Base-by-base conservation (phyloP, 2,888 invertebrate genomes). In the Autographa gamma region DNA sequence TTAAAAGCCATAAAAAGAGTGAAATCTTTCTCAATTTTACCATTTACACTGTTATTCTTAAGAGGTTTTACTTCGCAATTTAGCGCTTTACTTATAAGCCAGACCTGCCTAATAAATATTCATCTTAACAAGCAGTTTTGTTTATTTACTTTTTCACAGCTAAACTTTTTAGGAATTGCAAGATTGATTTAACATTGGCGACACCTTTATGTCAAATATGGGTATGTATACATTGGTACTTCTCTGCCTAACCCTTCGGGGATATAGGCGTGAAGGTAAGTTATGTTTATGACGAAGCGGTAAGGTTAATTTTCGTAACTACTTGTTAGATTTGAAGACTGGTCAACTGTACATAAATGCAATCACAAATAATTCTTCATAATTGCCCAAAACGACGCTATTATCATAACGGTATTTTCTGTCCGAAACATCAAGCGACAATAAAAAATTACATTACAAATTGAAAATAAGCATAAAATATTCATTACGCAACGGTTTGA, bases 401-500 rank as follows among this genome's bases (percentile, higher is more conserved):
- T 66, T 13, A 63, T 74, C 72, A 66, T 19, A 73, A 65, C 75
- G 41, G 64, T 60, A 75, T 74, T 69, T 62, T 66, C 41, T 38
- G 31, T 60, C 61, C 52, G 32, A 43, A 65, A 68, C 60, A 41
- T 34, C 71, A 70, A 70, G 19, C 66, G 32, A 67, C 34, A 43
- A 65, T 34, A 13, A 71, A 60, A 60, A 79, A 67, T 73, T 67
- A 69, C 48, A 60, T 73, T 66, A 62, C 64, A 65, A 32, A 73
- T 69, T 38, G 59, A 73, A 62, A 67, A 65, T 69, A 76, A 72
- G 67, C 72, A 65, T 69, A 72, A 58, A 77, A 68, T 63, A 38
- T 66, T 72, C 60, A 77, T 80, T 78, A 77, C 60, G 74, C 71
- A 74, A 76, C 71, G 66, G 76, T 79, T 79, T 69, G 62, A 62